Conservation (phyloP, 1,140 invertebrate species). For the Caenorhabditis tropicalis region DNA sequence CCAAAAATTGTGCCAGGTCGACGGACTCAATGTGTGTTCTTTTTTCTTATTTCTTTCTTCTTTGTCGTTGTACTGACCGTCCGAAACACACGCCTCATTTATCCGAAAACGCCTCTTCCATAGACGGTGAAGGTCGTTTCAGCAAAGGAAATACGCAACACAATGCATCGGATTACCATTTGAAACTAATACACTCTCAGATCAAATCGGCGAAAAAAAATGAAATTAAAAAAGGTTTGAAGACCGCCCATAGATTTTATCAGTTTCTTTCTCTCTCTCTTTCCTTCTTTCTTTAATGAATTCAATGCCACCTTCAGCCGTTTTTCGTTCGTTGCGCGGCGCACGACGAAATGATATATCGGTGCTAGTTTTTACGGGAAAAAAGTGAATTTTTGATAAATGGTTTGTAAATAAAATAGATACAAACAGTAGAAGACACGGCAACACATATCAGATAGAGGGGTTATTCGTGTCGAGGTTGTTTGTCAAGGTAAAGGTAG, state of each 20-base stretch:
- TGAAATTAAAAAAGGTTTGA: neutral
- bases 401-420: constrained; percentile 34
- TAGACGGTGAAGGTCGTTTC: constrained; percentile 31
- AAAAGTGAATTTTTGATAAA: constrained; percentile 29
- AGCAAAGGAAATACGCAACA: neutral
- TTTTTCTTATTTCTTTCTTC: neutral
- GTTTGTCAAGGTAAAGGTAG: neutral
- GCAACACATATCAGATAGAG: constrained; percentile 4
- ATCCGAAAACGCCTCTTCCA: constrained; percentile 6
- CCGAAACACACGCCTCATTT: constrained; percentile 24
- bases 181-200: neutral
- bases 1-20: constrained; percentile 21
- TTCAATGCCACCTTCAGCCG: neutral
- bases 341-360: neutral
- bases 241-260: constrained; percentile 18
- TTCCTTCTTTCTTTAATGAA: neutral
- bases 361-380: constrained; percentile 1
- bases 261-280: neutral
- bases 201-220: no score
- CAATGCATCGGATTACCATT: neutral
- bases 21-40: neutral
- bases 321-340: neutral
- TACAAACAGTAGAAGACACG: neutral
- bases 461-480: constrained; percentile 22
- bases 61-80: neutral